Conservation (phyloP, 2,888 invertebrate species). For the Elegia similella region DNA sequence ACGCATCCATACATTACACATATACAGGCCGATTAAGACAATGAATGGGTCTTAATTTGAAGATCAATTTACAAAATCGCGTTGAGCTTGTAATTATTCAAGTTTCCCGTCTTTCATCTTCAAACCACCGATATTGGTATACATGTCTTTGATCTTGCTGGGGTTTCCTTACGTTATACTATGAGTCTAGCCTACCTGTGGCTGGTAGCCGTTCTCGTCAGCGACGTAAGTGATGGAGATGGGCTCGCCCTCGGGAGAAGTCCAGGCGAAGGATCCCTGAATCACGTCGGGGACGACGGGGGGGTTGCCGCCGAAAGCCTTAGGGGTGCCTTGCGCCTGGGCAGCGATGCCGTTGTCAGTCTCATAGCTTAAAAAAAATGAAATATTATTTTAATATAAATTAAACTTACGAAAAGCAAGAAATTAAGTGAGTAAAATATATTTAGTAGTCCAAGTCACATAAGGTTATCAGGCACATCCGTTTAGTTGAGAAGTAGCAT, state of each 20-base stretch:
- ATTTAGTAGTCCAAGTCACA: no score
- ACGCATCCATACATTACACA: no score
- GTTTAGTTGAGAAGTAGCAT: no score
- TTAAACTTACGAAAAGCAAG: not conserved
- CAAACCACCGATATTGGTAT: no score
- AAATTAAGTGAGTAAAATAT: not conserved
- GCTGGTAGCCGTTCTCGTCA: conserved; percentile 86
- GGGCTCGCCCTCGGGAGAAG: conserved; percentile 82
- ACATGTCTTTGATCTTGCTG: no score
- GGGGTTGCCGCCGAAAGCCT: conserved; percentile 66
- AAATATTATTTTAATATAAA: not conserved
- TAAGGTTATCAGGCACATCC: no score
- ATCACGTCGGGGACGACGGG: conserved; percentile 55
- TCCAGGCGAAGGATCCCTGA: conserved; percentile 80
- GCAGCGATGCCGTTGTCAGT: conserved; percentile 84
- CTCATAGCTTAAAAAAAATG: conserved; percentile 70
- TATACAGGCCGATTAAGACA: no score
- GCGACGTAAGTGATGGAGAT: conserved; percentile 82
- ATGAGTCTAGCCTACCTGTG: conserved; percentile 55
- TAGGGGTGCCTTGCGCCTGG: conserved; percentile 79
- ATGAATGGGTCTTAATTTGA: no score
- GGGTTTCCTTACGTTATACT: no score
- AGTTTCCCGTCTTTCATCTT: no score
- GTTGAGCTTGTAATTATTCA: no score
- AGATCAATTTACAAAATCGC: no score